Evolutionary conservation across 64 coral and sea anemone genomes (phyloP).

Genomic region (Pocillopora damicornis): DNA sequence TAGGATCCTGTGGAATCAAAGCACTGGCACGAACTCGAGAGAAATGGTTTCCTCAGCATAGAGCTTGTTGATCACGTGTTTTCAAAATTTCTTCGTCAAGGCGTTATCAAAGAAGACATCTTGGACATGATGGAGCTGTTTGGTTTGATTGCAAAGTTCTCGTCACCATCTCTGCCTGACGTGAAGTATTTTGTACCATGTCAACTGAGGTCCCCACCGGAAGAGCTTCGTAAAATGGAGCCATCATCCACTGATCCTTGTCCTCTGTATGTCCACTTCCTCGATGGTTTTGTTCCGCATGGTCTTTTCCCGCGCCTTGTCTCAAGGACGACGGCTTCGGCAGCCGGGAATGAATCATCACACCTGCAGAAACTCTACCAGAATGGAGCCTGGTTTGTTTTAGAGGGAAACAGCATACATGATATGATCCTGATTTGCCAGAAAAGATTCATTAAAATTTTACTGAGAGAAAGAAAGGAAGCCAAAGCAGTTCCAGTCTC

Average conservation of each 20-base stretch:
- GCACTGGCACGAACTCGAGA: slow-evolving; percentile 9
- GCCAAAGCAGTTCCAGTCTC: neutral
- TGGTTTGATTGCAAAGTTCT: slow-evolving; percentile 29
- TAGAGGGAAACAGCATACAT: neutral
- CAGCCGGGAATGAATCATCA: neutral
- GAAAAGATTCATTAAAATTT: neutral
- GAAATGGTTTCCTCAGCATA: slow-evolving; percentile 15
- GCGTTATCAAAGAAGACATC: slow-evolving; percentile 20
- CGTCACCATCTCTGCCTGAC: too few species aligned
- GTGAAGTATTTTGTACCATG: slow-evolving; percentile 36
- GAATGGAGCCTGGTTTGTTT: neutral
- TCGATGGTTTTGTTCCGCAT: slow-evolving; percentile 35
- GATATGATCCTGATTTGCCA: neutral
- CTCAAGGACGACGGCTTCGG: slow-evolving; percentile 13
- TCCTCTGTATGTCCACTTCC: neutral
- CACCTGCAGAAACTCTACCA: neutral
- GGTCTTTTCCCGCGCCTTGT: slow-evolving; percentile 14
- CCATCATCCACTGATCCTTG: slow-evolving; percentile 23
- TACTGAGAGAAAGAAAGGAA: neutral
- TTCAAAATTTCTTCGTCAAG: neutral
- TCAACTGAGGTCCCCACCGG: slow-evolving; percentile 14
- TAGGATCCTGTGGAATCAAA: slow-evolving; percentile 1
- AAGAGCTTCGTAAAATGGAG: neutral
- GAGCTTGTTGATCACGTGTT: slow-evolving; percentile 44
- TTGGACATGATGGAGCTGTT: slow-evolving; percentile 42